phyloP scores from a whole-genome alignment of 2,888 invertebrate species.

The Himalopsyche tibetana region DNA sequence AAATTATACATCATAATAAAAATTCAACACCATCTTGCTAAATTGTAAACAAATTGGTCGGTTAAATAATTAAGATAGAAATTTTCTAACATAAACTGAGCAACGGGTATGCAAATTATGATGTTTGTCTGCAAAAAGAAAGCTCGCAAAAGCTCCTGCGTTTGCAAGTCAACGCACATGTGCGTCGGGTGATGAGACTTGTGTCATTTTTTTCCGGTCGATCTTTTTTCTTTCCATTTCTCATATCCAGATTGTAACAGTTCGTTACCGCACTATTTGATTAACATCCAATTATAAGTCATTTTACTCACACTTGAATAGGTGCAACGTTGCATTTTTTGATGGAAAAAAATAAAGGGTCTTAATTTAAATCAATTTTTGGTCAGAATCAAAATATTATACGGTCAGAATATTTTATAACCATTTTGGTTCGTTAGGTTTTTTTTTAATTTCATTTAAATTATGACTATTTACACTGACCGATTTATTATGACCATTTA shows the following conservation, averaged over 20 bases:
- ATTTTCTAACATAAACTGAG: neutral
- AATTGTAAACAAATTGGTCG: constrained; percentile 36
- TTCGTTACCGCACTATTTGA: neutral
- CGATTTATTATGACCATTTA: too few species aligned
- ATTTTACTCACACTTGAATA: too few species aligned
- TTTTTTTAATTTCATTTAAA: too few species aligned
- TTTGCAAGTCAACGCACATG: constrained; percentile 8
- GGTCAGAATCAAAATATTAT: too few species aligned
- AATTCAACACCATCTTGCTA: neutral
- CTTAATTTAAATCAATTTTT: too few species aligned
- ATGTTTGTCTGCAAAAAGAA: constrained; percentile 37
- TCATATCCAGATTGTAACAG: neutral
- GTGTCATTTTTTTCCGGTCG: constrained; percentile 9
- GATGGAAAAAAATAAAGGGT: too few species aligned
- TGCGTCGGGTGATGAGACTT: constrained; percentile 27
- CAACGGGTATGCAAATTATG: constrained; percentile 37
- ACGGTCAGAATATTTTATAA: too few species aligned
- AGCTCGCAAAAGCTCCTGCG: constrained; percentile 28
- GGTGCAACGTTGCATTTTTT: too few species aligned
- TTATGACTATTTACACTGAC: too few species aligned
- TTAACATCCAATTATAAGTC: too few species aligned
- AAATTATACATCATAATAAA: constrained; percentile 31
- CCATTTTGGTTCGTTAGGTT: too few species aligned
- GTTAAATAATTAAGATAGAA: neutral
- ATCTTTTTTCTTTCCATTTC: constrained; percentile 4